phyloP scores from a whole-genome alignment of 2,113 vertebrate species.

The Grus americana region DNA sequence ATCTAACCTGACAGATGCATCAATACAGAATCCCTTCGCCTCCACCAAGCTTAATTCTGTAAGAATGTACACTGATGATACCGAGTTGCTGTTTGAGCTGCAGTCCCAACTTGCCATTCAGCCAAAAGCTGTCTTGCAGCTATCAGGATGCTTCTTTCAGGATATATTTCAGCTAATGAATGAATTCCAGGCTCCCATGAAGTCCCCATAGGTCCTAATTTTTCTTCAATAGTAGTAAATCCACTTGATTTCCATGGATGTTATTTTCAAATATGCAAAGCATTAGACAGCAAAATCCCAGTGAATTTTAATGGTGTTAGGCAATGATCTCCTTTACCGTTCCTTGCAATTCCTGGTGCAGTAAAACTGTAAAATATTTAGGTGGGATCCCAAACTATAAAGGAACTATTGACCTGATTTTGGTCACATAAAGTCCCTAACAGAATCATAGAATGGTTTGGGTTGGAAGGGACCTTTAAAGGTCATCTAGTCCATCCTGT shows the following conservation, averaged over 20 bases:
- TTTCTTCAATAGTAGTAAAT: not conserved
- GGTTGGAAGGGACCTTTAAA: not conserved
- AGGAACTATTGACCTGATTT: not conserved
- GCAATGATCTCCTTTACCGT: not conserved
- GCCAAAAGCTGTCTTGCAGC: not conserved
- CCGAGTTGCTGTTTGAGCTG: not conserved
- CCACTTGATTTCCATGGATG: not conserved
- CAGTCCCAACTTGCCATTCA: not conserved
- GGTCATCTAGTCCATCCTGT: not conserved
- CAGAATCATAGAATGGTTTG: not conserved
- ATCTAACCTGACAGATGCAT: not conserved
- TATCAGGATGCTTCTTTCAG: not conserved
- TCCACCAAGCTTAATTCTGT: not conserved
- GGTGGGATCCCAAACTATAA: not conserved
- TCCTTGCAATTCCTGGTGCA: not conserved
- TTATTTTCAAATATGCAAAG: not conserved
- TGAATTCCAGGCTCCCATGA: not conserved
- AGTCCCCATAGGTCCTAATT: not conserved
- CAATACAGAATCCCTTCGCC: not conserved
- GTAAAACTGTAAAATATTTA: not conserved
- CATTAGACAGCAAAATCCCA: not conserved
- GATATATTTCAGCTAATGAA: not conserved
- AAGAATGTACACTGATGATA: not conserved
- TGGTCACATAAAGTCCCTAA: not conserved
- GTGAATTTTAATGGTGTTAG: not conserved